Base-by-base conservation (phyloP, 2,888 invertebrate genomes). In the Pandemis heparana region DNA sequence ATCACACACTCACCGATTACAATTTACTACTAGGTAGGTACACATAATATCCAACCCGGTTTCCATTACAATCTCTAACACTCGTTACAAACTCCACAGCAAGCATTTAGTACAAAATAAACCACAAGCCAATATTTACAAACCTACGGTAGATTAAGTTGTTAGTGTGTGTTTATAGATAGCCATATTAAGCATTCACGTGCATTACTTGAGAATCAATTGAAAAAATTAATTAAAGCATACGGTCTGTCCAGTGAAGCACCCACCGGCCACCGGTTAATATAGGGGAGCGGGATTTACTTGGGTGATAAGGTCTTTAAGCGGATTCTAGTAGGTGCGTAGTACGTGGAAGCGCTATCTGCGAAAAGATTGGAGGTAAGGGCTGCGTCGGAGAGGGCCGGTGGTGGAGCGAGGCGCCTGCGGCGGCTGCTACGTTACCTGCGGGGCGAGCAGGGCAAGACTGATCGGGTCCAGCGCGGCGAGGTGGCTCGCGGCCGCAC, bases 391-490 rank as follows among this genome's bases (percentile, higher is more conserved):
- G 69, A 75, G 69, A 75, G 76, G 83, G 85, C 83, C 83, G 87
- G 87, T 84, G 87, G 87, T 79, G 82, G 87, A 82, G 85, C 80
- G 83, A 79, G 81, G 82, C 79, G 83, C 77, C 82, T 79, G 83
- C 79, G 81, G 82, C 79, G 80, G 75, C 76, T 67, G 76, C 70
- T 79, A 81, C 81, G 83, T 92, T 94, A 94, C 94, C 94, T 94
- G 94, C 91, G 94, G 94, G 83, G 93, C 92, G 90, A 94, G 94
- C 90, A 94, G 89, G 84, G 94, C 94, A 87, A 94, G 93, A 88
- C 92, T 92, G 92, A 95, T 91, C 87, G 95, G 95, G 90, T 95
- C 94, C 91, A 95, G 90, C 87, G 94, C 95, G 87, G 95, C 89
- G 91, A 94, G 94, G 89, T 95, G 95, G 87, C 94, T 89, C 86